phyloP scores from a whole-genome alignment of 2,888 invertebrate genomes.

The Pseudococcus jackbeardsleyi region DNA sequence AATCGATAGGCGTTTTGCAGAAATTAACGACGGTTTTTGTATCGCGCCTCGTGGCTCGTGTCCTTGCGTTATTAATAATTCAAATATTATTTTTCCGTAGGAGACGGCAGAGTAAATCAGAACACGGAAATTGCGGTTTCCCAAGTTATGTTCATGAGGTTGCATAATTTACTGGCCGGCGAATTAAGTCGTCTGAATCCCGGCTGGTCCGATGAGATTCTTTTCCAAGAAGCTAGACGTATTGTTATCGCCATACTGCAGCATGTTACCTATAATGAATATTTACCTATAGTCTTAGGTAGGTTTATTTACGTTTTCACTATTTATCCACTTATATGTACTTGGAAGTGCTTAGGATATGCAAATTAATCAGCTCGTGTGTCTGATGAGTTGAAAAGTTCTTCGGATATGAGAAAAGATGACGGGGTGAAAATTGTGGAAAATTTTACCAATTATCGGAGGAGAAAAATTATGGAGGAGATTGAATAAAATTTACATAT shows the following conservation, averaged over 20 bases:
- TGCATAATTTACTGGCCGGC: slow-evolving; percentile 89
- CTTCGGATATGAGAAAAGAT: no score
- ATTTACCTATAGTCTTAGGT: slow-evolving; percentile 88
- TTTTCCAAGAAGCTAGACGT: slow-evolving; percentile 79
- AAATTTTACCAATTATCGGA: no score
- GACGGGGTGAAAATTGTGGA: no score
- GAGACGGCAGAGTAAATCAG: slow-evolving; percentile 93
- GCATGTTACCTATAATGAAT: slow-evolving; percentile 92
- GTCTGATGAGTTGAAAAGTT: not conserved
- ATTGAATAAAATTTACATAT: no score
- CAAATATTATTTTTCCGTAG: slow-evolving; percentile 71
- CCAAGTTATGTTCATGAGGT: slow-evolving; percentile 91
- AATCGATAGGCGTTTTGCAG: slow-evolving; percentile 1
- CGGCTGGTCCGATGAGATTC: slow-evolving; percentile 91
- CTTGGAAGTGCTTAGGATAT: not conserved
- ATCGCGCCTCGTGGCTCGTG: not conserved
- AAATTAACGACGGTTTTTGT: not conserved
- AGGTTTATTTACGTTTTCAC: slow-evolving; percentile 70
- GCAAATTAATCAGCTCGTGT: not conserved
- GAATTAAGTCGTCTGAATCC: slow-evolving; percentile 85
- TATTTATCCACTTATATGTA: not conserved
- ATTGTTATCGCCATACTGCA: slow-evolving; percentile 89
- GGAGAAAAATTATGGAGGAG: no score
- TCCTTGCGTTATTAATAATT: slow-evolving; percentile 36
- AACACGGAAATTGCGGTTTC: slow-evolving; percentile 90